Evolutionary conservation across 2,797 vertebrate species (phyloP), one percentile per base, ranked within the genome.

Genomic region (Apogon hyalosoma): DNA sequence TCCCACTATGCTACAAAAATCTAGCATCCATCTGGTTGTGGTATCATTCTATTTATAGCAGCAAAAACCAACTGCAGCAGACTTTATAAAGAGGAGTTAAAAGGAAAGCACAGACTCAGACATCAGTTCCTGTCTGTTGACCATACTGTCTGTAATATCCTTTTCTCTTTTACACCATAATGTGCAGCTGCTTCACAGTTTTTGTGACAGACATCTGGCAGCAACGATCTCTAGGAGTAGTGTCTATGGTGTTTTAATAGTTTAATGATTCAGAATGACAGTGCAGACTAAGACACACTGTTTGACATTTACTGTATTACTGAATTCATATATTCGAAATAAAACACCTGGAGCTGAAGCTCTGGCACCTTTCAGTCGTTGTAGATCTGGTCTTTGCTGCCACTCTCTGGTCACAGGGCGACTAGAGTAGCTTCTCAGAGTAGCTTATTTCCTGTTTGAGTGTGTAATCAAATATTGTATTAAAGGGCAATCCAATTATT

Each of bases 391-490:
- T 47, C 77, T 74, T 46, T 73, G 57, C 69, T 79, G 61, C 67
- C 77, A 79, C 66, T 33, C 70, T 18, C 67, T 83, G 77, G 77
- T 16, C 59, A 70, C 11, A 58, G 24, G 2, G 47, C 15, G n/a
- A 65, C 45, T 28, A 21, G 2, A 52, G 15, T 59, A 18, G 42
- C 56, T 36, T 45, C 24, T 18, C 3, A 46, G 56, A 48, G 16
- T 33, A 28, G 6, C 13, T 15, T 33, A 9, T 61, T 6, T 74
- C 12, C 19, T 56, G 28, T 55, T 24, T 14, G 21, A 13, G n/a
- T 47, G 13, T 45, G 16, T 40, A 55, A 53, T 33, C 51, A 54
- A 3, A 42, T n/a, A n/a, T 12, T 7, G 10, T 2, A 42, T 11
- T 12, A n/a, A n/a, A 11, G 40, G 5, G 48, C 4, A 13, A 38